A percentile compares a stretch with the other conserved stretches of the same genome.
phyloP scores from a whole-genome alignment of 2,797 vertebrate species.

The Manis crassicaudata region DNA sequence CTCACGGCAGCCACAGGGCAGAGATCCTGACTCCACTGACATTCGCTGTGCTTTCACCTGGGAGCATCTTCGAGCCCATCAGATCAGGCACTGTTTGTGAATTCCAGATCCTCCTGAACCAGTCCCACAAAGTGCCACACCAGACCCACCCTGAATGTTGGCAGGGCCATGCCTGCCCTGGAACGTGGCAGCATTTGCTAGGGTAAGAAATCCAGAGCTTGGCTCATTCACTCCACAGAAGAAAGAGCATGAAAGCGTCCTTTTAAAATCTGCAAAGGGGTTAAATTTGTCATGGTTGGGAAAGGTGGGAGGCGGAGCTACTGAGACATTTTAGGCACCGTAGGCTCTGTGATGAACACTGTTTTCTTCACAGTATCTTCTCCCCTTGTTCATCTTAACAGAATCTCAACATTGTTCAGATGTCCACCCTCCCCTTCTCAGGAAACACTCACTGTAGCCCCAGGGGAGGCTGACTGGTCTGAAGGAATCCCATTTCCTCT shows the following conservation, averaged over 20 bases:
- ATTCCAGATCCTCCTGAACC: not conserved
- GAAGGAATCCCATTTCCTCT: not conserved
- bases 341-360: rapidly evolving
- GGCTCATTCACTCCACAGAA: not conserved
- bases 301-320: not conserved
- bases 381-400: not conserved
- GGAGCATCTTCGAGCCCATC: not conserved
- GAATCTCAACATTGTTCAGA: not conserved
- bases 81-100: not conserved
- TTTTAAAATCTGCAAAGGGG: not conserved
- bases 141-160: not conserved
- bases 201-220: not conserved
- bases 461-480: not conserved
- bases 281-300: not conserved
- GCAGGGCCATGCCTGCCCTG: not conserved
- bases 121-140: not conserved
- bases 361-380: not conserved
- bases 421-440: rapidly evolving
- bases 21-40: not conserved
- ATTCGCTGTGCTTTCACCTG: too few relatives aligned
- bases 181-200: not conserved
- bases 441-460: not conserved
- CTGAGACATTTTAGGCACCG: not conserved
- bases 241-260: not conserved
- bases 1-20: not conserved